Conservation (phyloP, 92 coral and sea anemone genomes). For the Plumapathes pennacea region DNA sequence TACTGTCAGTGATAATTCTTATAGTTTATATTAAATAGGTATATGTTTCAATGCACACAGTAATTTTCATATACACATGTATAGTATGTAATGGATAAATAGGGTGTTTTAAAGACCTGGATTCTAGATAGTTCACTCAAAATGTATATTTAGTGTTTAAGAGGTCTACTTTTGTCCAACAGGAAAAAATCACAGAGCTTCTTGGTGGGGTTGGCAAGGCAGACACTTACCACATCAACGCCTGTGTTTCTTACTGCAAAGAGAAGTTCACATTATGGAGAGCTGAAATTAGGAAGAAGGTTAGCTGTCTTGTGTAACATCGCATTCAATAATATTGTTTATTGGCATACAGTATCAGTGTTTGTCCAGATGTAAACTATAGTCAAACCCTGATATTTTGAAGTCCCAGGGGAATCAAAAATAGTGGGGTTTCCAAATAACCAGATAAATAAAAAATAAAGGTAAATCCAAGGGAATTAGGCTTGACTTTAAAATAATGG, state of each 20-base stretch:
- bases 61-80: neutral
- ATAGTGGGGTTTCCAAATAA: too few relatives aligned
- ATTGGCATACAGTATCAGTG: too few relatives aligned
- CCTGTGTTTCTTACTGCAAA: conserved; percentile 60
- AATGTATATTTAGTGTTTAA: neutral
- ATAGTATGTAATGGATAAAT: too few relatives aligned
- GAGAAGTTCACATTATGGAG: conserved; percentile 70
- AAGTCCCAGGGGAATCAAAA: too few relatives aligned
- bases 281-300: conserved; percentile 73
- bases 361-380: too few relatives aligned
- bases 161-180: neutral
- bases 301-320: too few relatives aligned
- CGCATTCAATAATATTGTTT: too few relatives aligned
- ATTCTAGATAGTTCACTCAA: neutral
- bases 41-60: neutral
- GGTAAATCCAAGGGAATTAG: too few relatives aligned
- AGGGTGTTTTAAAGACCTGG: neutral
- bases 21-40: neutral
- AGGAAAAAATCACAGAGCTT: conserved; percentile 55
- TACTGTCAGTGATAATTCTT: too few relatives aligned
- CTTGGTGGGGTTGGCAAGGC: conserved; percentile 61
- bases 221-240: conserved; percentile 56
- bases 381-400: too few relatives aligned
- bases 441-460: too few relatives aligned
- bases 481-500: too few relatives aligned